Base-by-base conservation (phyloP, 2,113 vertebrate genomes). In the Salvator merianae region DNA sequence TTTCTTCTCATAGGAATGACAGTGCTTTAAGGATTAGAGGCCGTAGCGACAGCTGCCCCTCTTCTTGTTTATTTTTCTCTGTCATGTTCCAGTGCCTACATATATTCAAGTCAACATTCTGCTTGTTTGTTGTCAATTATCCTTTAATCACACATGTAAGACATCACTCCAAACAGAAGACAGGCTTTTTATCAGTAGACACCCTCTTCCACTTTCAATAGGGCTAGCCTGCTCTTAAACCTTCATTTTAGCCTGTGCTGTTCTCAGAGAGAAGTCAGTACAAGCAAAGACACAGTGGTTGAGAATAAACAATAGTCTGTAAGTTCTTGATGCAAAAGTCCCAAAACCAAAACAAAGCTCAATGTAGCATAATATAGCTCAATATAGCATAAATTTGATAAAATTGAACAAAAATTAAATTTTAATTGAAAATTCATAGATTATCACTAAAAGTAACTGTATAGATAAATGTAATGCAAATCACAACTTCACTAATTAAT, bases 101-200 rank as follows among this genome's bases (percentile, higher is more conserved):
- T 93, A 85, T 90, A 72, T 88, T 91, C 84, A 91, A 85, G 81
- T 81, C 70, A 88, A 32, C 0, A 0, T 1, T 2, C 84, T 91
- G 79, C 90, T 91, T 94, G 84, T 91, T 91, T 79, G 84, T 86
- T 83, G 82, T 89, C 68, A 30, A 83, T 84, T 89, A 77, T 68
- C 71, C 72, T 92, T 91, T 85, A 84, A 88, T 82, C 90, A 87
- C 83, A 53, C 65, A 89, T 84, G 74, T 69, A 87, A 85, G 83
- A 82, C 79, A 81, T 30, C 88, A 84, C 86, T 91, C 85, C 83
- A 89, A 63, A 13, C 63, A 30, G 32, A 53, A 89, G 32, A 1
- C 50, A 38, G 18, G 74, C 55, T n/a, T 59, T 77, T 88, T 82
- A 71, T 90, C 32, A 63, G 40, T 36, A 76, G 84, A 85, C 81